Evolutionary conservation across 2,888 invertebrate species (phyloP).

Genomic region (Parnassius glacialis): DNA sequence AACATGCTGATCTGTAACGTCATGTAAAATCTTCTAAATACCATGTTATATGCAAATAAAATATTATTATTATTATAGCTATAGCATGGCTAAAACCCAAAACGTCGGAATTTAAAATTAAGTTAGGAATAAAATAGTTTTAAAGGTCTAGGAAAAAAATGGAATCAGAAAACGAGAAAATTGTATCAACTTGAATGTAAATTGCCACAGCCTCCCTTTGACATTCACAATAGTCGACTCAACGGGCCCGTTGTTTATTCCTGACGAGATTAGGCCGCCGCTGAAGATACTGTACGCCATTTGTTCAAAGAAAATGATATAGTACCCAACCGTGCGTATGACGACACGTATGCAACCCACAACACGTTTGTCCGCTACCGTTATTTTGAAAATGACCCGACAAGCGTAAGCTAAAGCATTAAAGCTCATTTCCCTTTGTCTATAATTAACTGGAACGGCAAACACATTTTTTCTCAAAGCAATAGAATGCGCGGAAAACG

Average conservation of each 20-base stretch:
- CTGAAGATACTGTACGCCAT: constrained; percentile 62
- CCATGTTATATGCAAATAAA: too few relatives aligned
- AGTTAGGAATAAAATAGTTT: constrained; percentile 30
- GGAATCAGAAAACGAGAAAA: constrained; percentile 33
- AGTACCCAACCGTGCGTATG: constrained; percentile 72
- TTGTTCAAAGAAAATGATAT: constrained; percentile 76
- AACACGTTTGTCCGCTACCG: constrained; percentile 36
- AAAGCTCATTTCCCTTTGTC: constrained; percentile 28
- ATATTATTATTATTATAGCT: too few relatives aligned
- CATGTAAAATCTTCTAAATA: too few relatives aligned
- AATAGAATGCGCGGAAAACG: constrained; percentile 51
- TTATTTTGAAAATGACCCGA: constrained; percentile 23
- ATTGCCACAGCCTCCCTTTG: constrained; percentile 42
- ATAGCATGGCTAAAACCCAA: too few relatives aligned
- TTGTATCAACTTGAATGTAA: constrained; percentile 43
- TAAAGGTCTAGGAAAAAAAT: background rate
- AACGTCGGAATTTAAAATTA: too few relatives aligned
- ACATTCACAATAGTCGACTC: constrained; percentile 42
- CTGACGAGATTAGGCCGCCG: constrained; percentile 70
- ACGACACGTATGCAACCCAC: constrained; percentile 51
- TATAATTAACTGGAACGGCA: constrained; percentile 28
- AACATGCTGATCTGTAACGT: too few relatives aligned
- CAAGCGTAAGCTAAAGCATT: constrained; percentile 30
- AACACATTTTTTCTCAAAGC: constrained; percentile 32
- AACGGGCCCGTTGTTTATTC: constrained; percentile 60